Conservation (phyloP, 2,888 invertebrate species). For the Leucophenga maculata region DNA sequence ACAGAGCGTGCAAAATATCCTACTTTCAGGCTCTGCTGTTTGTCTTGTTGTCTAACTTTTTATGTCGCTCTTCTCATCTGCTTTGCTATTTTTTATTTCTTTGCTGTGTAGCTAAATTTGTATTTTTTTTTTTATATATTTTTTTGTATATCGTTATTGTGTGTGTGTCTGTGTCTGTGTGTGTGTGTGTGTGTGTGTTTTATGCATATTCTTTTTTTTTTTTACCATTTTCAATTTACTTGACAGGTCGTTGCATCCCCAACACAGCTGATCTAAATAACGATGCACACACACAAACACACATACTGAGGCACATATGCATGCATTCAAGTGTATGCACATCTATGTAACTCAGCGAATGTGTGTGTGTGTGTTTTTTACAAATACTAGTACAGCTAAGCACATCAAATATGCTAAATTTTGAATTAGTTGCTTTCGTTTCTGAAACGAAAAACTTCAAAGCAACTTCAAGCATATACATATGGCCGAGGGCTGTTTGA, state of each 20-base stretch:
- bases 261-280: constrained; percentile 42
- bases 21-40: too few relatives aligned
- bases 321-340: constrained; percentile 13
- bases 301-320: constrained; percentile 15
- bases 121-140: background rate
- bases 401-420: constrained; percentile 30
- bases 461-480: constrained; percentile 33
- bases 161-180: constrained; percentile 34
- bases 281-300: constrained; percentile 4
- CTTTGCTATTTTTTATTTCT: too few relatives aligned
- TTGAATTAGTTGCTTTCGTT: constrained; percentile 27
- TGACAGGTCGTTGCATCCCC: constrained; percentile 54
- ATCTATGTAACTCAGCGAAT: too few relatives aligned
- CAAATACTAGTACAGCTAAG: constrained; percentile 3
- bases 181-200: constrained; percentile 30
- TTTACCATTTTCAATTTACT: constrained; percentile 24
- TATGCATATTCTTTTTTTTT: background rate
- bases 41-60: too few relatives aligned
- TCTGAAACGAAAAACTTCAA: constrained; percentile 35
- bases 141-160: constrained; percentile 32
- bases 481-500: constrained; percentile 2
- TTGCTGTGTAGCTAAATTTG: too few relatives aligned
- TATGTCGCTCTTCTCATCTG: too few relatives aligned
- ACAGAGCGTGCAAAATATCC: too few relatives aligned
- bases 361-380: constrained; percentile 8